These are phyloP conservation scores for Galeruca laticollis DNA, from an alignment of 2,888 invertebrate genomes.

Conservation along the genomic window DNA sequence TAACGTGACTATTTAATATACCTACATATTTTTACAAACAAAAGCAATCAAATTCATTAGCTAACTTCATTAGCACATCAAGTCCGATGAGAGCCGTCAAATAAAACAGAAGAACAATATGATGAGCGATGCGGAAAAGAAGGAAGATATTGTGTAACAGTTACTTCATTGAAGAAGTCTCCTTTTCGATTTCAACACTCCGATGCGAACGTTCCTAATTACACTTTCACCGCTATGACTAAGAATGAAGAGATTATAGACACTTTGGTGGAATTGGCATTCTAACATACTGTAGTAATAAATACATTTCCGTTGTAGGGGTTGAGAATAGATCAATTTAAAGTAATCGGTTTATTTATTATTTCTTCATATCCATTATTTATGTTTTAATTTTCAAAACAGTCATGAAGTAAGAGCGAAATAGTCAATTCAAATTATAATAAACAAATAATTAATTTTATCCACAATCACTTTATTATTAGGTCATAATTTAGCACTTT, in stretches of 20 bases:
- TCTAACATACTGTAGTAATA: background rate
- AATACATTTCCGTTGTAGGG: too few relatives aligned
- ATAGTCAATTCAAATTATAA: too few relatives aligned
- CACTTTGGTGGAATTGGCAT: background rate
- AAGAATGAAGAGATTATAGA: background rate
- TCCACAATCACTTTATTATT: too few relatives aligned
- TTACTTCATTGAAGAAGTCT: constrained; percentile 60
- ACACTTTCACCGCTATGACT: constrained; percentile 41
- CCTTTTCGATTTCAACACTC: constrained; percentile 57
- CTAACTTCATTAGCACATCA: constrained; percentile 37
- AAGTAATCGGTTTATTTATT: too few relatives aligned
- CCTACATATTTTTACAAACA: background rate
- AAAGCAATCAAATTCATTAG: constrained; percentile 2
- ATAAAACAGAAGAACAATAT: constrained; percentile 26
- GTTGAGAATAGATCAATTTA: too few relatives aligned
- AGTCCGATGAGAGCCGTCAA: constrained; percentile 40
- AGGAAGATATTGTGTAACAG: constrained; percentile 57
- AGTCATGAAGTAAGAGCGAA: too few relatives aligned
- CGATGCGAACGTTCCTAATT: constrained; percentile 48
- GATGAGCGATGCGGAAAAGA: constrained; percentile 41
- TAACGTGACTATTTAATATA: background rate
- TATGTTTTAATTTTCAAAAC: too few relatives aligned
- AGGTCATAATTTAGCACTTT: too few relatives aligned
- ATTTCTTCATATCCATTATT: too few relatives aligned
- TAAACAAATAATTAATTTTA: too few relatives aligned